Conservation (phyloP, 2,888 invertebrate genomes). For the Stegophylla sp. region DNA sequence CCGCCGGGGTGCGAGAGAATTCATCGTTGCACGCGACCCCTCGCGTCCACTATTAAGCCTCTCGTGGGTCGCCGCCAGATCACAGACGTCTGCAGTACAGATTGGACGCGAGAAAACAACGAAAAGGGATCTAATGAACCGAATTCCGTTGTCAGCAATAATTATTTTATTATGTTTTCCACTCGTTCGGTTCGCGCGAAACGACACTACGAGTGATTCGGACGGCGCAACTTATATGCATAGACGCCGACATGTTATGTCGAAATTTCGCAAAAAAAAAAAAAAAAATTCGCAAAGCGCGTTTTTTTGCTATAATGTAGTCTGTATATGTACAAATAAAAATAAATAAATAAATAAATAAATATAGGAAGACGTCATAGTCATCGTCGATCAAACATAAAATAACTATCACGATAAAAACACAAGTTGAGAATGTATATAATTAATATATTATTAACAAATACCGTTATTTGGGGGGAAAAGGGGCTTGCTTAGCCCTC, state of each 20-base stretch:
- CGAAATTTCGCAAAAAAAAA: too few relatives aligned
- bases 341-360: too few relatives aligned
- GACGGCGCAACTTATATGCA: neutral
- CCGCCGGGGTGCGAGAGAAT: neutral
- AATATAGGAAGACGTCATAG: too few relatives aligned
- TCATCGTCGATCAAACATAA: too few relatives aligned
- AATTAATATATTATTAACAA: too few relatives aligned
- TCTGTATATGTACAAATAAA: too few relatives aligned
- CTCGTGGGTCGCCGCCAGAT: neutral
- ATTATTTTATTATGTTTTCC: conserved; percentile 40
- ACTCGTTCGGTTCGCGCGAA: conserved; percentile 26
- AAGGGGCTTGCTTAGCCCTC: too few relatives aligned
- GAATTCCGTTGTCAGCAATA: conserved; percentile 41
- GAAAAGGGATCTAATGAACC: conserved; percentile 28
- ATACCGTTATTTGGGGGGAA: too few relatives aligned
- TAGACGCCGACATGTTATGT: neutral
- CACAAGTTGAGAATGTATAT: too few relatives aligned
- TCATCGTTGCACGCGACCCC: neutral
- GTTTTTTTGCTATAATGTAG: too few relatives aligned
- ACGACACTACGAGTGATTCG: neutral
- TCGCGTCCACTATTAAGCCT: neutral
- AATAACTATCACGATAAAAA: too few relatives aligned
- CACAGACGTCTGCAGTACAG: neutral
- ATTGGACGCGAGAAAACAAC: neutral
- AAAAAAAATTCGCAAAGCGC: too few relatives aligned